Evolutionary conservation across 2,113 vertebrate species (phyloP), one percentile per base, ranked within the genome.

Genomic region (Macheiramphus alcinus): DNA sequence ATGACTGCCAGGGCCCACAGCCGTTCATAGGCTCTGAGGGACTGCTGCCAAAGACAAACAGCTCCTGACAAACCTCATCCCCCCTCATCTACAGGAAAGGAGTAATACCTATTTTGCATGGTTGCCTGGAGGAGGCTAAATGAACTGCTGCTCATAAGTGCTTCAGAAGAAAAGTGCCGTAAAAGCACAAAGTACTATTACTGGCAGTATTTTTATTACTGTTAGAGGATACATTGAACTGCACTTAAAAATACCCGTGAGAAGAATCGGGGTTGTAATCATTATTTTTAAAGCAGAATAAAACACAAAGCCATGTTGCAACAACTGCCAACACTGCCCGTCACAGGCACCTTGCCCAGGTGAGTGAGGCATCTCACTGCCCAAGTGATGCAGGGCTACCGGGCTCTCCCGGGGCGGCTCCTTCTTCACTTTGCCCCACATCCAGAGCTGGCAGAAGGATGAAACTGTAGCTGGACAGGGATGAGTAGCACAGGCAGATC

Each of bases 381-480:
- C 22, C 6, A 1, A 20, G 36, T 27, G 3, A 52, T 3, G 20
- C 34, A 6, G 31, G 31, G 25, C 62, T 11, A 11, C 3, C 1
- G 10, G 76, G 43, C 12, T 47, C 4, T 36, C 34, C 19, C 10
- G 13, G 6, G 16, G 8, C 16, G 0, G 63, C 23, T 58, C 11
- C 7, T 45, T 58, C 70, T 17, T 9, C 1, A 3, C 67, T 27
- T 3, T 45, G 50, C 36, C 63, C 40, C n/a, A 8, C n/a, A 36
- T 10, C 53, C 3, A 0, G 58, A 27, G 76, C 59, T 18, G 20
- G 21, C 3, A 52, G 48, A 13, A 38, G 68, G 26, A 26, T 21
- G 1, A 4, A 56, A 53, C 22, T 3, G 59, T 1, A 38, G 16
- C 0, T 58, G 67, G 72, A 10, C 5, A 1, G 0, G n/a, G 45